Percentiles rank a stretch among this genome's conserved stretches.
These are phyloP conservation scores for Drosophila quadrilineata DNA, from an alignment of 1,140 invertebrate species.

Conservation along the genomic window DNA sequence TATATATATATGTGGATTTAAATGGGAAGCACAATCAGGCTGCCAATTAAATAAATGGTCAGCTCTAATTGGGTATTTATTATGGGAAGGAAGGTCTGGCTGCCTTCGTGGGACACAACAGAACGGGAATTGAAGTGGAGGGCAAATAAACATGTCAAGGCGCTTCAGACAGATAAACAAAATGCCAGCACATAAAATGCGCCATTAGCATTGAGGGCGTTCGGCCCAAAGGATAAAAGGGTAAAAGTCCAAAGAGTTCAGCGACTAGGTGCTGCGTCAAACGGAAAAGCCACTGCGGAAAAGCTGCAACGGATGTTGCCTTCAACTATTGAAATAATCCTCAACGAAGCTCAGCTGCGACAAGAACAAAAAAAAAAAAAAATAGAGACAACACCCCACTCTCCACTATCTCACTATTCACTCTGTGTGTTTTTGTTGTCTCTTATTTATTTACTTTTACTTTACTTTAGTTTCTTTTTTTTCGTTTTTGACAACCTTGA, in stretches of 20 bases:
- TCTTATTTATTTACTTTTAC: slow-evolving; percentile 49
- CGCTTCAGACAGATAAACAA: slow-evolving; percentile 59
- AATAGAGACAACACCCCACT: too few relatives aligned
- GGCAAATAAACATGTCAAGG: slow-evolving; percentile 59
- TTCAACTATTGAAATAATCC: slow-evolving; percentile 68
- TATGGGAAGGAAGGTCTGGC: slow-evolving; percentile 14
- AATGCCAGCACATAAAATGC: slow-evolving; percentile 67
- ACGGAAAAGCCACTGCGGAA: slow-evolving; percentile 45
- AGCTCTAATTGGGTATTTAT: slow-evolving; percentile 75
- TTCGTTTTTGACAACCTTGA: slow-evolving; percentile 59
- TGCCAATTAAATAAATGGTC: slow-evolving; percentile 64
- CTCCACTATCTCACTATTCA: slow-evolving; percentile 18
- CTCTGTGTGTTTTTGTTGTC: neutral
- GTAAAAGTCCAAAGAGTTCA: slow-evolving; percentile 57
- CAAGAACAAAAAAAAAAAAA: too few relatives aligned
- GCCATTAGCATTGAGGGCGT: slow-evolving; percentile 63
- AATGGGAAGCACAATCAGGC: slow-evolving; percentile 50
- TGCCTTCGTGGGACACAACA: slow-evolving; percentile 1
- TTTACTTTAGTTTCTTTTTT: slow-evolving; percentile 32
- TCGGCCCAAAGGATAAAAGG: too few relatives aligned
- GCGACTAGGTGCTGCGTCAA: neutral
- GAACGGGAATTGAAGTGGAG: slow-evolving; percentile 28
- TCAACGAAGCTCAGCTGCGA: slow-evolving; percentile 24
- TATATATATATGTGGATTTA: too few relatives aligned
- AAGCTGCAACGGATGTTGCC: slow-evolving; percentile 75